Base-by-base conservation (phyloP, 2,797 vertebrate species). In the Myripristis jacobus region DNA sequence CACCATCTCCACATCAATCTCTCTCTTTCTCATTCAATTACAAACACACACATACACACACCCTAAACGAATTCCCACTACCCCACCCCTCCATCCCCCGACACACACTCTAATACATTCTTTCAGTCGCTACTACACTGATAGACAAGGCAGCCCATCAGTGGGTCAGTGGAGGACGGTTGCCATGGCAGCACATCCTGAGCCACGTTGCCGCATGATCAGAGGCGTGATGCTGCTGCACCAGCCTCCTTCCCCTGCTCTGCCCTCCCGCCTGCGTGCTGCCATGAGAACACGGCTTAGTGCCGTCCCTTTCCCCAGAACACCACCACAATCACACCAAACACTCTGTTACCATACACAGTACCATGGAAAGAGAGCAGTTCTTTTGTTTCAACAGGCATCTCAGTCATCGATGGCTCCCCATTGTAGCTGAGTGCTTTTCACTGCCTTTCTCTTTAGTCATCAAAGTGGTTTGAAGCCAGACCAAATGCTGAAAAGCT, bases 151-250 rank as follows among this genome's bases (percentile, higher is more conserved):
- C 85, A 83, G 63, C 81, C 73, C 86, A 87, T 89, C 89, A 90
- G 84, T 89, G 87, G 91, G 90, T 91, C 91, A 92, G 86, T 88
- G 89, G 83, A 92, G 88, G 83, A 90, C 77, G 68, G 94, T 95
- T 95, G 92, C 94, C 90, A 93, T 94, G 90, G 93, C 85, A 95
- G 94, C 94, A 90, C 82, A 87, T 92, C 91, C 84, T 34, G 82
- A 92, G 90, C 93, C 85, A 85, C 87, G 90, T 82, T 92, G 91
- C 90, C 69, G 92, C 92, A 93, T 91, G 91, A 93, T 89, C 85
- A 81, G 83, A 88, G 91, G 83, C 87, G 88, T 84, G 87, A 90
- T 87, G 86, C 86, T 81, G 82, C 88, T 88, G 90, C 91, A 90
- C 73, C 80, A 80, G 85, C 67, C 83, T 74, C 72, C 72, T 73